Conservation (phyloP, 2,888 invertebrate species). For the Pyrocoelia pectoralis region DNA sequence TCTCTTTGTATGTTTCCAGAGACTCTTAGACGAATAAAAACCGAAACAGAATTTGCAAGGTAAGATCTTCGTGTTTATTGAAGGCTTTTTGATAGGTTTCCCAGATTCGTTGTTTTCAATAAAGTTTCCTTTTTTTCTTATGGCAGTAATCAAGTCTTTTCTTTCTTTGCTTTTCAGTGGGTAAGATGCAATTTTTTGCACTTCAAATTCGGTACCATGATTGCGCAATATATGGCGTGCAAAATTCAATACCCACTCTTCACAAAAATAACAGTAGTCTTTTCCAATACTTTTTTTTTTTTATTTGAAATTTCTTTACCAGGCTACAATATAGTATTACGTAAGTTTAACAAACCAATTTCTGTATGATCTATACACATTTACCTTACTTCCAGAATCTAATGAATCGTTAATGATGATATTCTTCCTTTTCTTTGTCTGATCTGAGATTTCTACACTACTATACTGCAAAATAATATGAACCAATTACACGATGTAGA, state of each 20-base stretch:
- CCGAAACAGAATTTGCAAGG: constrained; percentile 29
- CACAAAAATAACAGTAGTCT: constrained; percentile 6
- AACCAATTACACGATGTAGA: no score
- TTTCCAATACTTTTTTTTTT: background rate
- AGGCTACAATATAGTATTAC: no score
- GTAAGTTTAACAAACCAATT: no score
- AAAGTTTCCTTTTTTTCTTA: constrained; percentile 7
- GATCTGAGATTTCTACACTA: no score
- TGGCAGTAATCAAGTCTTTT: background rate
- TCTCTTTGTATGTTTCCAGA: constrained; percentile 28
- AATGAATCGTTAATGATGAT: no score
- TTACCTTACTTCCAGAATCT: no score
- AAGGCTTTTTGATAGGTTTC: background rate
- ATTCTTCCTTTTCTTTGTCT: no score
- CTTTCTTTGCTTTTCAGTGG: background rate
- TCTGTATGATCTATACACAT: no score
- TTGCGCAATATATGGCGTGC: background rate
- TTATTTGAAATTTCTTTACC: no score
- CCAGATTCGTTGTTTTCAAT: background rate
- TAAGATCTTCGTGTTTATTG: background rate
- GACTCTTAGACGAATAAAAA: constrained; percentile 25
- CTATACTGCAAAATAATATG: no score
- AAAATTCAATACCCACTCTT: background rate
- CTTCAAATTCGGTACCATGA: background rate
- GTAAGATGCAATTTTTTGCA: background rate